A percentile compares a stretch with the other conserved stretches of the same genome.
These are phyloP conservation scores for Oceanodroma tethys DNA, from an alignment of 2,113 vertebrate species.

Conservation along the genomic window DNA sequence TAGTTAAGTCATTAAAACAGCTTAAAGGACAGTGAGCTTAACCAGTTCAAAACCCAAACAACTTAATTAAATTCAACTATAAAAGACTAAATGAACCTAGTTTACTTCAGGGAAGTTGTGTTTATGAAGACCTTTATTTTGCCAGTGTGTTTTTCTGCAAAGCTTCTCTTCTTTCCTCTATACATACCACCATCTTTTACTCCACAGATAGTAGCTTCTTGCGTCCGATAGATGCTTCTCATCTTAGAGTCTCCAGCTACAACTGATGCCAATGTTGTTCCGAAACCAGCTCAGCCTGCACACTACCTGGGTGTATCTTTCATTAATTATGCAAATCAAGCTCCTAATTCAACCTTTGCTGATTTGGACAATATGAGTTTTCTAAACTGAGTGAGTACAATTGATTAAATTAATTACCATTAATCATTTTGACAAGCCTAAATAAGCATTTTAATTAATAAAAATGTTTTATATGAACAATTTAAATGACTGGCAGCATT, in stretches of 20 bases:
- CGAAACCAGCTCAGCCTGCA: background rate
- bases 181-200: background rate
- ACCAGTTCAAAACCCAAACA: constrained; percentile 13
- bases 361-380: background rate
- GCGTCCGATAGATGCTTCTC: background rate
- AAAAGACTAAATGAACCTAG: background rate
- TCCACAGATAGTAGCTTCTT: background rate
- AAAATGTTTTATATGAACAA: background rate
- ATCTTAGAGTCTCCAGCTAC: background rate
- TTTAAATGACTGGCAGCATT: background rate
- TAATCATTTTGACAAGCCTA: constrained; percentile 13
- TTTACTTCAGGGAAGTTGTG: background rate
- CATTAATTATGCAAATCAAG: background rate
- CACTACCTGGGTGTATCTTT: background rate
- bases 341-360: background rate
- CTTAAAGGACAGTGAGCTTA: background rate
- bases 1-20: background rate
- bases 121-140: background rate
- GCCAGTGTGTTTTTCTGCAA: background rate
- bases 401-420: background rate
- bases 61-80: constrained; percentile 1
- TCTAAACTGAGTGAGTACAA: background rate
- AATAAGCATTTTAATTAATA: constrained; percentile 17
- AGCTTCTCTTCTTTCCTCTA: background rate
- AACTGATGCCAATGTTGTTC: background rate